Base-by-base conservation (phyloP, 2,113 vertebrate species). In the Brachypodius melanocephalos region DNA sequence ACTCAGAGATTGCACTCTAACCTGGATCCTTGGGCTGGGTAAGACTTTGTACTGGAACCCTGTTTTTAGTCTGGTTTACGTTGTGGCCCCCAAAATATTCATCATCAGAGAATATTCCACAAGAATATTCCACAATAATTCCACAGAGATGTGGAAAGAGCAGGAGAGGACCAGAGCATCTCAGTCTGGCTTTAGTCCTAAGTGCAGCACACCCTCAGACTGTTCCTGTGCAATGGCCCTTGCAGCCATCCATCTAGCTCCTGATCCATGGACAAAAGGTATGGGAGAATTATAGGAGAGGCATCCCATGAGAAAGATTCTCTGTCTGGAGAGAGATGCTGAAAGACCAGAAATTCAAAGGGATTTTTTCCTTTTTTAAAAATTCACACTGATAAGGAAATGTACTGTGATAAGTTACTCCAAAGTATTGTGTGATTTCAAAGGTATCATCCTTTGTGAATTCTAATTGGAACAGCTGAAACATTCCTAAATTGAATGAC, bases 1-100 rank as follows among this genome's bases (percentile, higher is more conserved):
- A 6, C 28, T 65, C 1, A 2, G 21, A 76, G 59, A 48, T 14
- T 0, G 0, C 10, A 5, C 3, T 34, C 29, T 84, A 34, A 61
- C 40, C 26, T 76, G 31, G 14, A 24, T 61, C 32, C 7, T 7
- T 26, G 29, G 28, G 17, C 26, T 85, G 58, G 32, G 22, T 25
- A 63, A 59, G 22, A 3, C 17, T 69, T 21, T 21, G 8, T 52
- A 45, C 21, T 58, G 32, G 51, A 88, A 52, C 5, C 2, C 12
- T 45, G 3, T n/a, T 92, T 77, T 62, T 48, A 51, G 20, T 26
- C 21, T 72, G n/a, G 4, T 31, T 75, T 31, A 67, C 8, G 13
- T 0, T 40, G n/a, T 32, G 45, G 5, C 6, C 14, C 34, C 10
- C 42, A 26, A 85, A 69, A 69, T 45, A 43, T 42, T 28, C 31